These are phyloP conservation scores for Crotophaga sulcirostris DNA, from an alignment of 2,113 vertebrate species.

Conservation along the genomic window DNA sequence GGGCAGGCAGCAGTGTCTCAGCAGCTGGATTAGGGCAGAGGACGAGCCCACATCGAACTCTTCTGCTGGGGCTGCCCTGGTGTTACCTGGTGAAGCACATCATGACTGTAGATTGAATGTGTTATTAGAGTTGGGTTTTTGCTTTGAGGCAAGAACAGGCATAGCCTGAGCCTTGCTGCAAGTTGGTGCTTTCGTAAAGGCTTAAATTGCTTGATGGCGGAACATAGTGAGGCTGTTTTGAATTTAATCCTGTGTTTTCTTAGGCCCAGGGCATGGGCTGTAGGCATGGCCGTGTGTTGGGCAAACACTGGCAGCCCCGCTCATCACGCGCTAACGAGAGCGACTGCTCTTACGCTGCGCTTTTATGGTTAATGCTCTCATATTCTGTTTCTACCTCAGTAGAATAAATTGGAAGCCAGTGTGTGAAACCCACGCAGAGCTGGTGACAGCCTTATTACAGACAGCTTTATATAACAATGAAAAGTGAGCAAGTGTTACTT, in stretches of 20 bases:
- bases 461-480: background rate
- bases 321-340: background rate
- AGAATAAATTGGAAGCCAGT: background rate
- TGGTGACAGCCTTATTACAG: background rate
- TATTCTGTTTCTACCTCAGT: background rate
- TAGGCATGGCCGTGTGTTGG: background rate
- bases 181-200: background rate
- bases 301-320: background rate
- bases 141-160: background rate
- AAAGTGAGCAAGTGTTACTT: background rate
- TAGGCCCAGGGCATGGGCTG: background rate
- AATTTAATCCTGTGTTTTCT: background rate
- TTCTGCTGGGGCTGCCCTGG: background rate
- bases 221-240: background rate
- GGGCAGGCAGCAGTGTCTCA: background rate
- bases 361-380: background rate
- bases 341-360: background rate
- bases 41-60: background rate
- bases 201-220: background rate
- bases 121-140: fast-evolving
- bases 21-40: background rate
- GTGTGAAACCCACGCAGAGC: background rate
- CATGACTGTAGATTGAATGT: fast-evolving
- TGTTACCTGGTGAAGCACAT: background rate
- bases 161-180: background rate